phyloP scores from a whole-genome alignment of 2,888 invertebrate genomes.

The Drosophila phalerata region DNA sequence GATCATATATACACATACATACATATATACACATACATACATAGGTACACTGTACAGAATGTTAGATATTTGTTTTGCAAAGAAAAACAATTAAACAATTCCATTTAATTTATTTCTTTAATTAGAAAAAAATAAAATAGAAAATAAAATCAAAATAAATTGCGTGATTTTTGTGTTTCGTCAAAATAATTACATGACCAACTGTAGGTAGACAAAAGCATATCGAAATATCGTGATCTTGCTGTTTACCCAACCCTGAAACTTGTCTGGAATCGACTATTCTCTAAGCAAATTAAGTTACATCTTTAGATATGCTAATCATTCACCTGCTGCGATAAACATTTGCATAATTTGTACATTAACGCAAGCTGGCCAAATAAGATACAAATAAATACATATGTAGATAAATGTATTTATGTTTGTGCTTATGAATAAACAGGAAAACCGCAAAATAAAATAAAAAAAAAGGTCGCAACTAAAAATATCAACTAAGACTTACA shows the following conservation, averaged over 20 bases:
- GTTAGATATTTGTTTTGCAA: not conserved
- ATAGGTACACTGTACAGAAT: slow-evolving; percentile 1
- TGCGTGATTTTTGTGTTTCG: not conserved
- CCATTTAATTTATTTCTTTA: not conserved
- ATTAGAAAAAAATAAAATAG: not conserved
- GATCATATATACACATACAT: slow-evolving; percentile 22
- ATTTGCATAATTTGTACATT: slow-evolving; percentile 70
- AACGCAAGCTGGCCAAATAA: slow-evolving; percentile 35
- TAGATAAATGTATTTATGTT: slow-evolving; percentile 24
- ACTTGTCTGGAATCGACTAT: slow-evolving; percentile 44
- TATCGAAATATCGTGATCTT: slow-evolving; percentile 36
- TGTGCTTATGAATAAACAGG: slow-evolving; percentile 35
- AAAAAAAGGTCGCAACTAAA: slow-evolving; percentile 55
- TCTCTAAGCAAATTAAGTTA: slow-evolving; percentile 38
- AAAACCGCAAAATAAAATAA: slow-evolving; percentile 36
- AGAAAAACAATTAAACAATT: not conserved
- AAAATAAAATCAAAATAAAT: not conserved
- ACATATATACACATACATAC: slow-evolving; percentile 4
- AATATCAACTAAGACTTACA: slow-evolving; percentile 54
- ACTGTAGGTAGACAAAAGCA: not conserved
- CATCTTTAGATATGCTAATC: slow-evolving; percentile 53
- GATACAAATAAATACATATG: slow-evolving; percentile 13
- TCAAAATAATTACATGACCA: not conserved
- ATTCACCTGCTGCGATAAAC: slow-evolving; percentile 65
- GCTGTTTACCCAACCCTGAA: slow-evolving; percentile 40